Conservation (phyloP, 2,113 vertebrate genomes). For the Rostratula benghalensis region DNA sequence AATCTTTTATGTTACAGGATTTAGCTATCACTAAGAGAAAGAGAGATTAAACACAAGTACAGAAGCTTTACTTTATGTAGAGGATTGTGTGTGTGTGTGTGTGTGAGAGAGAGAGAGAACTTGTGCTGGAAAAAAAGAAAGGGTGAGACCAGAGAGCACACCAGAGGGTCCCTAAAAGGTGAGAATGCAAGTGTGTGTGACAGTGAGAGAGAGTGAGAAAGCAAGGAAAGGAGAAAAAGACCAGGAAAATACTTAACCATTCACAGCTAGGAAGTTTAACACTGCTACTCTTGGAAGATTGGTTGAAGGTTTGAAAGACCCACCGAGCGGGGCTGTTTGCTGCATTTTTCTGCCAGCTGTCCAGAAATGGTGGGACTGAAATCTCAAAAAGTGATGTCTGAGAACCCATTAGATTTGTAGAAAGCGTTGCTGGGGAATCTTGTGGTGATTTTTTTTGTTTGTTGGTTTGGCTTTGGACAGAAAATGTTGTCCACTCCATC, state of each 20-base stretch:
- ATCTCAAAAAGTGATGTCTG: background rate
- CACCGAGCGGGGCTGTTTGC: rapidly evolving
- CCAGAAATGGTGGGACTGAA: background rate
- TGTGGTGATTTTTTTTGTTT: background rate
- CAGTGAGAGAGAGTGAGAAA: background rate
- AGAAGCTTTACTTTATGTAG: background rate
- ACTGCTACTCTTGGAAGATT: background rate
- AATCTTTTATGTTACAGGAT: background rate
- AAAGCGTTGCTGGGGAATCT: background rate
- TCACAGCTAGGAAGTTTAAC: background rate
- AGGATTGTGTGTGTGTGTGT: background rate
- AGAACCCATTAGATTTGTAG: background rate
- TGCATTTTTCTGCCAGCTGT: background rate
- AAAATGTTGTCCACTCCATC: background rate
- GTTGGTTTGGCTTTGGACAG: background rate
- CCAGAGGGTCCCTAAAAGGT: background rate
- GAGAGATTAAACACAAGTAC: background rate
- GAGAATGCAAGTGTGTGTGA: background rate
- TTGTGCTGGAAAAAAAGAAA: background rate
- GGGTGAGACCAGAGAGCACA: background rate
- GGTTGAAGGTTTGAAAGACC: background rate
- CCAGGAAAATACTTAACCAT: background rate
- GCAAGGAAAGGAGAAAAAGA: background rate
- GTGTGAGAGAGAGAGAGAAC: too few species aligned
- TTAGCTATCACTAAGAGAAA: background rate